Conservation (phyloP, 30 jellyfish, hydroid and myxozoan species). For the Clytia hemisphaerica region DNA sequence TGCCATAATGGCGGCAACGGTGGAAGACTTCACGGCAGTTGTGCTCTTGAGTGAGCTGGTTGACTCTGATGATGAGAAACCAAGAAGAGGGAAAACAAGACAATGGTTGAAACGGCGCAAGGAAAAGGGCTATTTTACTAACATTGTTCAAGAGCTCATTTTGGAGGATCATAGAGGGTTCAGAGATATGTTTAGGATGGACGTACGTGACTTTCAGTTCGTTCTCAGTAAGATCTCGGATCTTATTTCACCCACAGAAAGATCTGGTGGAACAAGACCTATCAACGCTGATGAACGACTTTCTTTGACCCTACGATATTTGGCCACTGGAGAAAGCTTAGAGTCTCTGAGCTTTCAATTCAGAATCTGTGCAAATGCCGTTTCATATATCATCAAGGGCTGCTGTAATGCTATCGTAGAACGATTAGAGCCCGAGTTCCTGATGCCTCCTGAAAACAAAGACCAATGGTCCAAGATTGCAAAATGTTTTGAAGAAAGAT, state of each 20-base stretch:
- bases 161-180: constrained; percentile 22
- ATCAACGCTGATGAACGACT: constrained; percentile 17
- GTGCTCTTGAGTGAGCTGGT: neutral
- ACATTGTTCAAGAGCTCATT: constrained; percentile 27
- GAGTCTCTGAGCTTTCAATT: constrained; percentile 24
- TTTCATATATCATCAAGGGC: constrained; percentile 24
- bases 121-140: constrained; percentile 18
- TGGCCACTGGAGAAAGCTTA: constrained; percentile 35
- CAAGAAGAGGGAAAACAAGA: constrained; percentile 17
- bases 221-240: constrained; percentile 9
- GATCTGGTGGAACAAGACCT: neutral
- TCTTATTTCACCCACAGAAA: constrained; percentile 14
- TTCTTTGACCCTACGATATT: constrained; percentile 16
- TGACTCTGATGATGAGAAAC: neutral
- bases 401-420: neutral
- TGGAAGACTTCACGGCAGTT: neutral
- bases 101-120: constrained; percentile 19
- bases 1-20: too few relatives aligned
- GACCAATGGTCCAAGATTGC: too few relatives aligned
- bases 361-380: constrained; percentile 24
- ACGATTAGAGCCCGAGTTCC: too few relatives aligned
- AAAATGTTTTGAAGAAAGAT: too few relatives aligned
- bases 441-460: too few relatives aligned
- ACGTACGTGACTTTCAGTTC: neutral
- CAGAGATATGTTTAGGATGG: constrained; percentile 29